Evolutionary conservation across 2,888 invertebrate species (phyloP), one percentile per base, ranked within the genome.

Genomic region (Pollenia angustigena): DNA sequence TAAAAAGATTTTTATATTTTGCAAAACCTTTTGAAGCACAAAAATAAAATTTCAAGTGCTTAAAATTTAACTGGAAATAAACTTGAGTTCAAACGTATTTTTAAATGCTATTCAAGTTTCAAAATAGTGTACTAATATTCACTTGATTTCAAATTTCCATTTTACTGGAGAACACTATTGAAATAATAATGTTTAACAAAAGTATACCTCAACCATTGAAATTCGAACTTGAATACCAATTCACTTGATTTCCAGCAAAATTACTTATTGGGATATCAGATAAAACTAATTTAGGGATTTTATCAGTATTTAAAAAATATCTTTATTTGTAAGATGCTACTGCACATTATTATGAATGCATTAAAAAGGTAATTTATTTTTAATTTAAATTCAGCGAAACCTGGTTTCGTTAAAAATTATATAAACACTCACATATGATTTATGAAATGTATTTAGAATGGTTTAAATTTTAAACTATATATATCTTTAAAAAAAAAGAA

Each of bases 401-500:
- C 86, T 86, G 48, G 76, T 76, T 86, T 81, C 76, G 66, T 74
- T 87, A 72, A 48, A 79, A 58, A 54, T 76, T 76, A 23, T 83
- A 56, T 76, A 42, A 81, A 78, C 71, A 76, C 54, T 42, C 16
- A 64, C 3, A 40, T 58, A 46, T n/a, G 23, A 4, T 46, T 42
- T 46, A 12, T 16, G n/a, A 56, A 60, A 56, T 40, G 7, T 46
- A 52, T 18, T 44, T 10, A 11, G 18, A 66, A 44, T 50, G n/a
- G 12, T 32, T 2, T 32, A 62, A 50, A 16, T 46, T 32, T 32
- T 32, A 32, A 32, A 32, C 32, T 32, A 32, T 32, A 32, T 32
- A 32, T 32, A 32, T 32, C 32, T 32, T 32, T 32, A 16, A 75
- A 85, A 64, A 69, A 12, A 12, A 44, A 44, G 6, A 52, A 44